Conservation (phyloP, 2,888 invertebrate genomes). For the Quadroppia sp. region DNA sequence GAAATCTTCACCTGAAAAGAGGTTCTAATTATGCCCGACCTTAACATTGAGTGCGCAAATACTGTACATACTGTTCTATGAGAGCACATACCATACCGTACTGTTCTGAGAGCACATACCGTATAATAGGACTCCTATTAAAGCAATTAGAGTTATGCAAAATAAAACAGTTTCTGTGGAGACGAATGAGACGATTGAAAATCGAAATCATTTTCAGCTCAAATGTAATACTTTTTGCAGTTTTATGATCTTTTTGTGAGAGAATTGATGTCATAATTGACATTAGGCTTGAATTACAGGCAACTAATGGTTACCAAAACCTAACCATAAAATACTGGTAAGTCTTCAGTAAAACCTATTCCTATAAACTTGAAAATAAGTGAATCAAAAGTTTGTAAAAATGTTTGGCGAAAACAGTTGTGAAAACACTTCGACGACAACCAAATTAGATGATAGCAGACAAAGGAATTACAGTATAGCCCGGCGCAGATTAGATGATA, state of each 20-base stretch:
- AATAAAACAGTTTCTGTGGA: constrained; percentile 17
- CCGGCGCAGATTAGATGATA: neutral
- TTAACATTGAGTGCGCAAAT: constrained; percentile 5
- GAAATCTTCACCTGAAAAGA: too few relatives aligned
- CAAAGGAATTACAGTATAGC: neutral
- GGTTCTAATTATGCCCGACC: neutral
- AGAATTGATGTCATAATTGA: neutral
- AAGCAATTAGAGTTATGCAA: neutral
- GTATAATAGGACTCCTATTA: neutral
- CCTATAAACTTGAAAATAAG: neutral
- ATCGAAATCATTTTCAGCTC: neutral
- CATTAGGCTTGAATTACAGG: neutral
- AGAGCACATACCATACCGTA: too few relatives aligned
- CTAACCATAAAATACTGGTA: neutral
- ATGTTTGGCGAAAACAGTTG: too few relatives aligned
- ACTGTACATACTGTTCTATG: too few relatives aligned
- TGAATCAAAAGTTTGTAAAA: neutral
- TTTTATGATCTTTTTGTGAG: neutral
- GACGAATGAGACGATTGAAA: constrained; percentile 23
- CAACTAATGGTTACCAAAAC: neutral
- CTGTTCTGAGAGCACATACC: neutral
- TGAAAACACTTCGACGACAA: neutral
- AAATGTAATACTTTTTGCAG: neutral
- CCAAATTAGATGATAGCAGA: neutral
- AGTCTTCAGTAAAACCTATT: neutral